Base-by-base conservation (phyloP, 1,140 invertebrate species). In the Hyles euphorbiae region DNA sequence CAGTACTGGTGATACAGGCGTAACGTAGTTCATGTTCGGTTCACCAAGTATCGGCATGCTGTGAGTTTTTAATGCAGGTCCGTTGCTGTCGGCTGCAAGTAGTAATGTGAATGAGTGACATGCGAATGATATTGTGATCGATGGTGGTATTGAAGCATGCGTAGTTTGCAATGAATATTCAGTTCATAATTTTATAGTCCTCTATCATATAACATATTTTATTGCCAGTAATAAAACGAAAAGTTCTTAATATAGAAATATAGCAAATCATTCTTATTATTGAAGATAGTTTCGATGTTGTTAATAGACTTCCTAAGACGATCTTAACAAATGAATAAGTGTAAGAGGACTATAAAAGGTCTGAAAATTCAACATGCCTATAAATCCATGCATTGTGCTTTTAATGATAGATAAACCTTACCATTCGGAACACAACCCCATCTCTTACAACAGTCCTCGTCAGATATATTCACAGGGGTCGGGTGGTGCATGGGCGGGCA, bases 371-470 rank as follows among this genome's bases (percentile, higher is more conserved):
- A 40, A 40, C 4, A 40, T 40, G 36, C 8, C 8, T 40, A 40
- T 40, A 40, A 40, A 40, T 5, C 8, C 36, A 40, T 40, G 36
- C 36, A 2, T 22, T 10, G 7, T n/a, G n/a, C 46, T 48, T 5
- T 48, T n/a, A 11, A 48, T 48, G 5, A 10, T 11, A 10, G 8
- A 10, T 8, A 11, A 2, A 10, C n/a, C 79, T 80, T 76, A 89
- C 87, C 82, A 58, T 78, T 73, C 50, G 81, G 72, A 22, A 83
- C 65, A 72, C 95, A 96, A 33, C 90, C 82, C 95, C 95, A 96
- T 54, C 93, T 91, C 63, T 93, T 91, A 74, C 94, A 94, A 75
- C 96, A 98, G 36, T 95, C 94, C 49, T 96, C 95, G 56, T 94
- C 93, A 9, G 94, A 93, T 50, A 94, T 87, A 72, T 94, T 93